These are phyloP conservation scores for Stenurella melanura DNA, from an alignment of 2,888 invertebrate species.

Conservation along the genomic window DNA sequence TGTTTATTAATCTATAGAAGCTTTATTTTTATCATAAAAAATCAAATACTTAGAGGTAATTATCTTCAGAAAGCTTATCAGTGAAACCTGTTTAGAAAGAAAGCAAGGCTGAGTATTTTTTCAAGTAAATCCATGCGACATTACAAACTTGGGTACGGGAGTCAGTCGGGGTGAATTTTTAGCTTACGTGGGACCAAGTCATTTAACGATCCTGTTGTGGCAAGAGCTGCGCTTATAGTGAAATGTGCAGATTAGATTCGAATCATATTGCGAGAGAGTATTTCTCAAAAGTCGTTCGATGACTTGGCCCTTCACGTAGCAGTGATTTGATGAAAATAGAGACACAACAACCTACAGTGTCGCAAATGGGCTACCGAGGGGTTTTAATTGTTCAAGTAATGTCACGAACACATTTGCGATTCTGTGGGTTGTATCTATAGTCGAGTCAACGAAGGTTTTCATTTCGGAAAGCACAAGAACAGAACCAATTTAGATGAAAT, in stretches of 20 bases:
- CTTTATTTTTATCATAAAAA: conserved; percentile 43
- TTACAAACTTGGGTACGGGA: not conserved
- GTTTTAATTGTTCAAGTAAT: too few species aligned
- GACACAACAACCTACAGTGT: not conserved
- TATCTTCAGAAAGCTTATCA: conserved; percentile 1
- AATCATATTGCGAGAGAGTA: too few species aligned
- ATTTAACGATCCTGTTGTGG: not conserved
- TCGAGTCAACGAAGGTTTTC: too few species aligned
- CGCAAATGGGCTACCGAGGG: too few species aligned
- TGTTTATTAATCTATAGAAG: conserved; percentile 41
- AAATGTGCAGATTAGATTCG: not conserved
- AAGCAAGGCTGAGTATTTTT: conserved; percentile 17
- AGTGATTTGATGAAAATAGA: not conserved
- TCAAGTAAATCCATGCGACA: not conserved
- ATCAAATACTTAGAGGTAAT: conserved; percentile 40
- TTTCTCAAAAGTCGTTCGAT: not conserved
- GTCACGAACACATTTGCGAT: not conserved
- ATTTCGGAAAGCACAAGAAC: too few species aligned
- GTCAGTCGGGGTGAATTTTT: not conserved
- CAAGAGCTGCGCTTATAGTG: not conserved
- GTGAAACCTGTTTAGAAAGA: not conserved
- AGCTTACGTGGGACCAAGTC: not conserved
- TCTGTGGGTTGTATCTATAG: not conserved
- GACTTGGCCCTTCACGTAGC: not conserved
- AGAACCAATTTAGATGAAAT: too few species aligned